These are phyloP conservation scores for Porites divaricata DNA, from an alignment of 92 coral and sea anemone species.

Conservation along the genomic window DNA sequence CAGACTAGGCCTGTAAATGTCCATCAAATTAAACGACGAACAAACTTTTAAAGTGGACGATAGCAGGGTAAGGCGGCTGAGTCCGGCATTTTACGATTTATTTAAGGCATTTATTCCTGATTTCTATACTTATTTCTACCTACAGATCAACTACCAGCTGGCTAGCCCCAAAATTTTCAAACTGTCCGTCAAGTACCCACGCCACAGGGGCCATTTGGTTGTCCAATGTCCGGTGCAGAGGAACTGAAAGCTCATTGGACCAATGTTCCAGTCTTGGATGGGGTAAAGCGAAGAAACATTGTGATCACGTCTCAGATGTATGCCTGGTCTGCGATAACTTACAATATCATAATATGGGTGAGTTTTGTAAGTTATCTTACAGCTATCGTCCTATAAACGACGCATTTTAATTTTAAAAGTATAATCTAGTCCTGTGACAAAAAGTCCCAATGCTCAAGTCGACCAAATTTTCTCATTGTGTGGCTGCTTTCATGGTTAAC, in stretches of 20 bases:
- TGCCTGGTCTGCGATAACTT: conserved; percentile 35
- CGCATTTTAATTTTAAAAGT: background rate
- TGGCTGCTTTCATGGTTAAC: too few relatives aligned
- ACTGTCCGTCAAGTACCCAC: conserved; percentile 27
- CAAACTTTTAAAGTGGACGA: too few relatives aligned
- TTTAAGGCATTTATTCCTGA: background rate
- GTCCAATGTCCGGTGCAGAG: conserved; percentile 29
- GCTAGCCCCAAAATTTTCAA: conserved; percentile 18
- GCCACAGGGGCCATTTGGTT: conserved; percentile 37
- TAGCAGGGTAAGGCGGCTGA: too few relatives aligned
- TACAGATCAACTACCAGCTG: conserved; percentile 24
- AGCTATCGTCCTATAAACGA: too few relatives aligned
- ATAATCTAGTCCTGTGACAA: too few relatives aligned
- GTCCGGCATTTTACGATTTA: too few relatives aligned
- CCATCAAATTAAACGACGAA: too few relatives aligned
- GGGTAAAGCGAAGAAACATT: conserved; percentile 3
- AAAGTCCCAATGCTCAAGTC: too few relatives aligned
- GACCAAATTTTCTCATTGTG: too few relatives aligned
- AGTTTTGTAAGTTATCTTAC: background rate
- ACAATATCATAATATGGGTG: conserved; percentile 21
- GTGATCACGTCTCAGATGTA: conserved; percentile 22
- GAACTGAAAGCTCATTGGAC: conserved; percentile 54
- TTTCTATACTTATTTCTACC: background rate
- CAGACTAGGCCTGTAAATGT: too few relatives aligned
- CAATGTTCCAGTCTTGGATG: conserved; percentile 43